Conservation (phyloP, 2,888 invertebrate genomes). For the Carpatolechia fugitivella region DNA sequence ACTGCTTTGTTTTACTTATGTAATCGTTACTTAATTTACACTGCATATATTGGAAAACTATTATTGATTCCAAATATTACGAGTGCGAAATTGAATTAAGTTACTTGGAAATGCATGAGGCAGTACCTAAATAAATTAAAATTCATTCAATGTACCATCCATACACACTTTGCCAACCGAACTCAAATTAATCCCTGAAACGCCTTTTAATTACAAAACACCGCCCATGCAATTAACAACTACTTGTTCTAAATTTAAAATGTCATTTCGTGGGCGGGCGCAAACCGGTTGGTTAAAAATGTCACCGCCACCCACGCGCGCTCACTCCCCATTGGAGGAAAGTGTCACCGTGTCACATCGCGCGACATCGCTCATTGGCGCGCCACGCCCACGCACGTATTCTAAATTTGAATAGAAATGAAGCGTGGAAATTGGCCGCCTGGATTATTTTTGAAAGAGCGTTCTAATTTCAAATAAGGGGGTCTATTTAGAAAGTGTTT, state of each 20-base stretch:
- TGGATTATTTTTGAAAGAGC: not conserved
- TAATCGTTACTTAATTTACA: too few relatives aligned
- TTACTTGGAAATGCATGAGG: too few relatives aligned
- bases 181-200: constrained; percentile 13
- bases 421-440: not conserved
- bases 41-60: too few relatives aligned
- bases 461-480: constrained; percentile 9
- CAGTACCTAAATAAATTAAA: too few relatives aligned
- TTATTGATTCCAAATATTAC: too few relatives aligned
- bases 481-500: constrained; percentile 25
- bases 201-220: constrained; percentile 16
- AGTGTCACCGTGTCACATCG: constrained; percentile 71
- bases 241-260: constrained; percentile 13
- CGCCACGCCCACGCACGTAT: constrained; percentile 53
- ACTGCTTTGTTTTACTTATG: too few relatives aligned
- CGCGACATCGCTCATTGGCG: constrained; percentile 68
- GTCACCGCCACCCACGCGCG: constrained; percentile 58
- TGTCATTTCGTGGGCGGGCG: constrained; percentile 47
- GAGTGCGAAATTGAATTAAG: too few relatives aligned
- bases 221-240: constrained; percentile 7
- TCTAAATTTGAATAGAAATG: constrained; percentile 31
- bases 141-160: not conserved
- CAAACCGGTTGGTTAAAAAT: constrained; percentile 56
- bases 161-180: not conserved
- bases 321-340: constrained; percentile 55